Base-by-base conservation (phyloP, 2,888 invertebrate species). In the Acrobeloides nanus region DNA sequence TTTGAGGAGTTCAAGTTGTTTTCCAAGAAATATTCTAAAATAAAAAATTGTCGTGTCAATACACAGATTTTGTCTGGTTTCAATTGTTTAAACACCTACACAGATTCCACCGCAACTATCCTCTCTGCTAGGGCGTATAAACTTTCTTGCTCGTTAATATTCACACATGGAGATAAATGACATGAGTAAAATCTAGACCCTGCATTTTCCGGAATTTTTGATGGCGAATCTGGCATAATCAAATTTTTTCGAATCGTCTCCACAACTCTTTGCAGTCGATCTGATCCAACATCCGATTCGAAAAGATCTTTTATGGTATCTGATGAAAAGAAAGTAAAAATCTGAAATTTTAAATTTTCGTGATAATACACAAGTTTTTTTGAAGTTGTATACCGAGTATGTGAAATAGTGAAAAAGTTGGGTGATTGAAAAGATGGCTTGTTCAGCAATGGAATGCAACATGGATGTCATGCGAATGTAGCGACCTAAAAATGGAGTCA, bases 71-170 rank as follows among this genome's bases (percentile, higher is more conserved):
- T 7, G 6, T 4, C 15, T 46, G n/a, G n/a, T 5, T n/a, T 23
- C 5, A 8, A 20, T 27, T 21, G 5, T 4, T 12, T 45, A 18
- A 26, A 17, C 1, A 53, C 53, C 48, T 53, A 75, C 73, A 89
- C 81, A 59, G 93, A 93, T 76, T 95, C 93, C 0, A 89, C 85
- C 0, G 86, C 93, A 0, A 90, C 87, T 17, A 90, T 83, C 52
- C 93, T 80, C 70, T 89, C 87, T 0, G 84, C 80, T 24, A 93
- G 76, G 0, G 89, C 89, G 73, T 84, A 85, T 15, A 92, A 77
- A 46, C 81, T 83, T 51, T 86, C 85, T 3, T 84, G 42, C 21
- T 60, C 57, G 15, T 54, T 44, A 4, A 61, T 49, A n/a, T 57
- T 53, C 2, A 61, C 24, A 23, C 49, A 46, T n/a, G 27, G 26